Evolutionary conservation across 2,797 vertebrate species (phyloP), one percentile per base, ranked within the genome.

Genomic region (Chelon auratus): DNA sequence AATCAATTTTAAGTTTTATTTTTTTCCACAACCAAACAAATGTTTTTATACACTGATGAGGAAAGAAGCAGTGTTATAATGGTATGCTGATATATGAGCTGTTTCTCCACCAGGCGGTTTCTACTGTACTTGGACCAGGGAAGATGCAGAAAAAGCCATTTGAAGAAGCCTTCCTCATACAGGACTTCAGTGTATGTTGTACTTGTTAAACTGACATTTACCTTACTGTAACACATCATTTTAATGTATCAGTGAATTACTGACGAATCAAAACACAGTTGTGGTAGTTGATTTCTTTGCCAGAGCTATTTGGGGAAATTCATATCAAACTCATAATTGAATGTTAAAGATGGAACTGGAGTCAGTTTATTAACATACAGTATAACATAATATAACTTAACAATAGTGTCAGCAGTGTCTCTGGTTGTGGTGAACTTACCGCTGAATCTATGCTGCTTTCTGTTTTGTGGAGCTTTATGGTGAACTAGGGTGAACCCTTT

Each of bases 121-220:
- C 96, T 54, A 86, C 72, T 60, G 86, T 68, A 5, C 84, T 96
- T 13, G 97, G 97, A 70, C 91, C 95, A 50, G 96, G 95, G 68
- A 95, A 94, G 89, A 91, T 87, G 68, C 86, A 92, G 82, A 95
- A 90, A 42, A 56, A 91, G 73, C 92, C 95, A 13, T 90, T 80
- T 82, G 95, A 95, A 84, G 92, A 96, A 17, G 93, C 94, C 55
- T 96, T 94, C 80, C 89, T 97, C 14, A 88, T 55, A 37, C 88
- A 89, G 81, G 96, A 98, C 3, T 72, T 98, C 59, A 95, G 90
- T 39, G 97, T 99, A 77, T 77, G 95, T 94, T 22, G 1, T 13
- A 15, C 5, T 22, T 22, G 14, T 43, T 43, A 15, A 6, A 15
- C 14, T 15, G 5, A 42, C 40, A 42, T 15, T 42, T 42, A 42